Evolutionary conservation across 2,113 vertebrate species (phyloP).

Genomic region (Trematomus loennbergii): DNA sequence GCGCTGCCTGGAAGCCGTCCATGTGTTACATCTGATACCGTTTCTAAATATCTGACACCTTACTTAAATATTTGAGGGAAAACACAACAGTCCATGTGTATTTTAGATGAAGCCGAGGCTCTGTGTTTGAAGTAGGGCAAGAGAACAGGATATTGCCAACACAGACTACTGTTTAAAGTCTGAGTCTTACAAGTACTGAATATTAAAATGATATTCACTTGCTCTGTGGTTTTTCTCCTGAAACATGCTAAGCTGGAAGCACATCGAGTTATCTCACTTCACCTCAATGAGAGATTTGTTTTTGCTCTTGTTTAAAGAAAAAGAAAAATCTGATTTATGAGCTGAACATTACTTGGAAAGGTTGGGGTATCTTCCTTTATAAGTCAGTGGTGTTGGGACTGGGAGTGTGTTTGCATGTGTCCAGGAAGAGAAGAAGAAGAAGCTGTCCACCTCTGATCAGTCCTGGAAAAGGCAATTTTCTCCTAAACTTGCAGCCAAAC

Average conservation of each 20-base stretch:
- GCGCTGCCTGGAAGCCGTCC: slow-evolving; percentile 56
- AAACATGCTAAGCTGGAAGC: slow-evolving; percentile 22
- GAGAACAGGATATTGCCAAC: slow-evolving; percentile 47
- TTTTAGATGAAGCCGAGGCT: slow-evolving; percentile 27
- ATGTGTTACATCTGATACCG: slow-evolving; percentile 68
- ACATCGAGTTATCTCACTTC: not conserved
- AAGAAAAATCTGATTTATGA: not conserved
- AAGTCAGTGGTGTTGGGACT: not conserved
- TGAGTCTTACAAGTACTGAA: slow-evolving; percentile 15
- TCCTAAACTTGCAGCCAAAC: slow-evolving; percentile 37
- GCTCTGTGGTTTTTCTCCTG: slow-evolving; percentile 6
- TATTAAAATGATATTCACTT: slow-evolving; percentile 10
- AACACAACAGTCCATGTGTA: slow-evolving; percentile 64
- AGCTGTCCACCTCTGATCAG: slow-evolving; percentile 46
- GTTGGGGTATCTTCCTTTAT: not conserved
- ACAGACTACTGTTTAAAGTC: slow-evolving; percentile 21
- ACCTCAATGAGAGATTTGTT: not conserved
- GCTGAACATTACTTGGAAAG: not conserved
- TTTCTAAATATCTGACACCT: slow-evolving; percentile 72
- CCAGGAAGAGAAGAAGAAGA: slow-evolving; percentile 16
- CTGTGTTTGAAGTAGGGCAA: slow-evolving; percentile 44
- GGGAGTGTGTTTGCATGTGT: slow-evolving; percentile 21
- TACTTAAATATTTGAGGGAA: slow-evolving; percentile 75
- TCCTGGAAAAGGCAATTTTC: slow-evolving; percentile 54
- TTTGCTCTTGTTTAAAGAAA: not conserved